Evolutionary conservation across 2,797 vertebrate species (phyloP), one percentile per base, ranked within the genome.

Genomic region (Rhinoraja longicauda): DNA sequence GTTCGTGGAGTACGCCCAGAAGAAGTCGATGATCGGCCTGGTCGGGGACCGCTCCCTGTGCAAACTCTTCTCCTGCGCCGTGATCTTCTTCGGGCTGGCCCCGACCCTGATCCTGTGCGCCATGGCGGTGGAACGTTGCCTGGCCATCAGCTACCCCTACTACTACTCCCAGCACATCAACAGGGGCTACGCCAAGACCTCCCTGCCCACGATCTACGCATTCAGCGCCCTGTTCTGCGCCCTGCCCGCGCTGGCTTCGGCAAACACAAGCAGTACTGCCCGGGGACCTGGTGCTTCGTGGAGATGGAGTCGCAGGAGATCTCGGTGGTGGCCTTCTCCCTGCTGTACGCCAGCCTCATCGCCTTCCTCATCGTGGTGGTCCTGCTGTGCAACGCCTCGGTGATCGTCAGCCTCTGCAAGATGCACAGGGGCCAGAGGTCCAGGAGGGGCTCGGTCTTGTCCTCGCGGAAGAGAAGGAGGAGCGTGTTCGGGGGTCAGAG

Each of bases 281-380:
- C 98, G 0, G 98, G 98, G 6, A 98, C 98, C 0, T 99, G 98
- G 98, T 98, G 98, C 94, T 99, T 98, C 94, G 97, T 99, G 72
- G 96, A 97, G 93, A 97, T 99, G 98, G 76, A 94, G 93, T 92
- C 13, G 0, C 7, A 75, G 12, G 70, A 92, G 0, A 0, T 24
- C 93, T 79, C 19, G 39, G 95, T 96, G 2, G 94, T 96, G n/a
- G 96, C 97, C 84, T 99, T 98, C 95, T 98, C 98, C 0, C 94
- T 98, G 93, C 96, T 97, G 93, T 98, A 98, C 39, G 96, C 98
- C 76, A 95, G 96, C 12, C 95, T 98, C 21, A 97, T 95, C 94
- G 97, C 97, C 0, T 95, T 98, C 94, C 96, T 98, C 45, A 98
- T 99, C 93, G 73, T 95, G 0, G 96, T 96, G 12, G 97, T 98